phyloP scores from a whole-genome alignment of 2,888 invertebrate species.

The Nemapogon koenigi region DNA sequence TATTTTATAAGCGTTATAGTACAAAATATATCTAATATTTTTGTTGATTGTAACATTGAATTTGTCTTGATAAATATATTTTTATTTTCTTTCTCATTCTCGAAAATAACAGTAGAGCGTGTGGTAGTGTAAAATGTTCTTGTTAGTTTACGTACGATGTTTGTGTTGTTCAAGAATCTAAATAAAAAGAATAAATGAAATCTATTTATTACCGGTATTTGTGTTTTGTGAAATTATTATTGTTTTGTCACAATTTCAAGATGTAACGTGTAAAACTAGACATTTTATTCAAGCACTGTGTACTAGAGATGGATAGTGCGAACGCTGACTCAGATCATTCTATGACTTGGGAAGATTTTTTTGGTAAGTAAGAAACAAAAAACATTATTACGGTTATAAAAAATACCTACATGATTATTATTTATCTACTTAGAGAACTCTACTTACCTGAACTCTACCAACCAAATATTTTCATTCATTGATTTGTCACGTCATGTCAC shows the following conservation, averaged over 20 bases:
- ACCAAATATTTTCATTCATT: no score
- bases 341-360: conserved; percentile 77
- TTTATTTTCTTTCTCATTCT: no score
- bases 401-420: not conserved
- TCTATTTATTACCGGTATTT: no score
- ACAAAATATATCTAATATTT: no score
- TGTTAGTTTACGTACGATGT: not conserved
- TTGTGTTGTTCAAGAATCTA: conserved; percentile 46
- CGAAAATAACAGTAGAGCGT: not conserved
- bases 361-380: conserved; percentile 55
- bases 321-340: conserved; percentile 71
- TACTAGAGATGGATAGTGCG: conserved; percentile 61
- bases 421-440: no score
- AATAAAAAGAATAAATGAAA: no score
- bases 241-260: conserved; percentile 21
- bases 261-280: conserved; percentile 27
- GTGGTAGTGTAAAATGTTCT: not conserved
- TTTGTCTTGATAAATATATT: no score
- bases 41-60: no score
- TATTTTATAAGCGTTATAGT: no score
- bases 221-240: conserved; percentile 15
- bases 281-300: no score
- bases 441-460: no score
- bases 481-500: no score
- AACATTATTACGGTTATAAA: not conserved